These are phyloP conservation scores for Maniola jurtina DNA, from an alignment of 1,140 invertebrate species.

Conservation along the genomic window DNA sequence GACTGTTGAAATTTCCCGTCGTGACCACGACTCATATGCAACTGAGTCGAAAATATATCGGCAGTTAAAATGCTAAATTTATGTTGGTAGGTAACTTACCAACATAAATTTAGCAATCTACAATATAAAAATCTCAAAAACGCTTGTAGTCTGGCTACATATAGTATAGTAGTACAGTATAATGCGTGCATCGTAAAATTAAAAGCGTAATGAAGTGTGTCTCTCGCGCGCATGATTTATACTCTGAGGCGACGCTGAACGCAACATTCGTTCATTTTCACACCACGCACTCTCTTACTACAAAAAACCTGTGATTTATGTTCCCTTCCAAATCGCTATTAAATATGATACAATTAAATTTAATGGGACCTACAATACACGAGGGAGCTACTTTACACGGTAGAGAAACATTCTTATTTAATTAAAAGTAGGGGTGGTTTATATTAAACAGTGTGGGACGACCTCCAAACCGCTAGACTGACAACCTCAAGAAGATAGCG, in stretches of 20 bases:
- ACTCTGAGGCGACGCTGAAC: conserved; percentile 4
- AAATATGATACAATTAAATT: conserved; percentile 21
- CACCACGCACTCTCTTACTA: conserved; percentile 8
- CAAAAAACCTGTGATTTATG: conserved; percentile 23
- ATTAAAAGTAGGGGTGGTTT: background rate
- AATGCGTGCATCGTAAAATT: conserved; percentile 27
- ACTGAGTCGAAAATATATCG: too few relatives aligned
- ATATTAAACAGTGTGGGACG: too few relatives aligned
- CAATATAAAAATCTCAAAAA: too few relatives aligned
- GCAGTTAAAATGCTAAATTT: too few relatives aligned
- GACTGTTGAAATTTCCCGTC: too few relatives aligned
- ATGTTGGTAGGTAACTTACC: too few relatives aligned
- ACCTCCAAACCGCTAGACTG: too few relatives aligned
- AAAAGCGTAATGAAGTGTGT: conserved; percentile 37
- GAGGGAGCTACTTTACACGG: background rate
- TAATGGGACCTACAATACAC: background rate
- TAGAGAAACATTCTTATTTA: background rate
- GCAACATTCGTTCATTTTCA: conserved; percentile 32
- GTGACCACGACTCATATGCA: too few relatives aligned
- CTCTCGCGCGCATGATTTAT: conserved; percentile 31
- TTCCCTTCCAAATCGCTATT: conserved; percentile 7
- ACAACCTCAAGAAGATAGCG: too few relatives aligned
- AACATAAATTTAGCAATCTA: too few relatives aligned
- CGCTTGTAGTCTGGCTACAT: too few relatives aligned
- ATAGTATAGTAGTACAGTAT: background rate